Conservation (phyloP, 2,797 vertebrate genomes). For the Corythornis leucogaster region DNA sequence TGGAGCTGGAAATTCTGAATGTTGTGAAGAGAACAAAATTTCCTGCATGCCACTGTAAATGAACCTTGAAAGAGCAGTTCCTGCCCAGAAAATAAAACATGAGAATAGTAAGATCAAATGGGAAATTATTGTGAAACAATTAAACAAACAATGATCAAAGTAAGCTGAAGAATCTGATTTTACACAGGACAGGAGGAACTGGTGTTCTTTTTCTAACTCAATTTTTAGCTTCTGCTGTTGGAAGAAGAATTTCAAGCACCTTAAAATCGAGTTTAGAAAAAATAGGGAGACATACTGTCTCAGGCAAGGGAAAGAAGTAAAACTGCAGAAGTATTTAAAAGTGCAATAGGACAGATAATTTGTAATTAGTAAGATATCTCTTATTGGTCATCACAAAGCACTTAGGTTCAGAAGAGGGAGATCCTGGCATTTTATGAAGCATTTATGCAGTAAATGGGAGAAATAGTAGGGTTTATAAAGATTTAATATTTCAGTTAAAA, state of each 20-base stretch:
- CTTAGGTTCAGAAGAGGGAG: not conserved
- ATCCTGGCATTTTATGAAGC: not conserved
- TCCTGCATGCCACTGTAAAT: not conserved
- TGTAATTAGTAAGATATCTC: not conserved
- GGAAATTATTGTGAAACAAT: not conserved
- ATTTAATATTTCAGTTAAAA: not conserved
- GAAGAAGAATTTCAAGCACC: not conserved
- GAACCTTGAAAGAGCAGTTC: not conserved
- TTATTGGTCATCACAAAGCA: not conserved
- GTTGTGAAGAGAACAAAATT: not conserved
- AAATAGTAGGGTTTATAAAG: not conserved
- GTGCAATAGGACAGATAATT: not conserved
- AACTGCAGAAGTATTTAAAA: not conserved
- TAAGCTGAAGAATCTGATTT: not conserved
- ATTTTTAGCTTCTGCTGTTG: not conserved
- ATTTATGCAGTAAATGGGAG: not conserved
- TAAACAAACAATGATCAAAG: not conserved
- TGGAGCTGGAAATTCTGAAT: conserved; percentile 1
- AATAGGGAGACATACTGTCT: not conserved
- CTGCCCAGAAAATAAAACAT: not conserved
- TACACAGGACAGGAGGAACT: not conserved
- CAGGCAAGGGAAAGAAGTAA: not conserved
- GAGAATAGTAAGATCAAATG: not conserved
- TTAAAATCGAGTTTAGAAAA: not conserved
- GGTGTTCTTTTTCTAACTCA: not conserved